Evolutionary conservation across 2,888 invertebrate genomes (phyloP), one percentile per base, ranked within the genome.

Genomic region (Epinotia brunnichana): DNA sequence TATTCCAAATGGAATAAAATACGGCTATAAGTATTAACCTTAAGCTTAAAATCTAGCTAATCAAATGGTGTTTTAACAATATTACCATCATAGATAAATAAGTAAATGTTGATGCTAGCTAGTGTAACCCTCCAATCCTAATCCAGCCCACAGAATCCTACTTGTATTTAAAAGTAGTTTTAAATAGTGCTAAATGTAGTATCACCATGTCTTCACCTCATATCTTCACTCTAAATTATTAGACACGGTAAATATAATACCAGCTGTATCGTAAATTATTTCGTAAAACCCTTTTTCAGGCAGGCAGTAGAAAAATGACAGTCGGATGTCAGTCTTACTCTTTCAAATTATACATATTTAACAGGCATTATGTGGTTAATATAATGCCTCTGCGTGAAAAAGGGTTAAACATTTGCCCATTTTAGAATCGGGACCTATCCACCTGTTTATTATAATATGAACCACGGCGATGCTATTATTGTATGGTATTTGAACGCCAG

Each of bases 101-200:
- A 68, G 67, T 73, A 74, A 77, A 75, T 77, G 77, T 76, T 75
- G 76, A 76, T 71, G 72, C 73, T 76, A 74, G 73, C 64, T 56
- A 76, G 64, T 62, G 11, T 68, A 61, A 68, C 68, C 62, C 29
- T 48, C 62, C 57, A 69, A 61, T 73, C 66, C 74, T 80, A 76
- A 76, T 71, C 76, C 73, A 74, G 11, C 68, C 75, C 74, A 75
- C 70, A 73, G 74, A 75, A 69, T 56, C 54, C 51, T 64, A 51
- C 13, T 41, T 64, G 21, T 39, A 64, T 67, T 48, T 57, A 71
- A 60, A 60, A 15, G 21, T 39, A 24, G 57, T 39, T 29, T 41
- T 29, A 53, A 66, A 29, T 54, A 64, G 35, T 39, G 41, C 9
- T 53, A 24, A 63, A 51, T n/a, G 41, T 59, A 69, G 68, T 63